A percentile compares a stretch with the other conserved stretches of the same genome.
phyloP scores from a whole-genome alignment of 2,888 invertebrate species.

The Choreutis nemorana region DNA sequence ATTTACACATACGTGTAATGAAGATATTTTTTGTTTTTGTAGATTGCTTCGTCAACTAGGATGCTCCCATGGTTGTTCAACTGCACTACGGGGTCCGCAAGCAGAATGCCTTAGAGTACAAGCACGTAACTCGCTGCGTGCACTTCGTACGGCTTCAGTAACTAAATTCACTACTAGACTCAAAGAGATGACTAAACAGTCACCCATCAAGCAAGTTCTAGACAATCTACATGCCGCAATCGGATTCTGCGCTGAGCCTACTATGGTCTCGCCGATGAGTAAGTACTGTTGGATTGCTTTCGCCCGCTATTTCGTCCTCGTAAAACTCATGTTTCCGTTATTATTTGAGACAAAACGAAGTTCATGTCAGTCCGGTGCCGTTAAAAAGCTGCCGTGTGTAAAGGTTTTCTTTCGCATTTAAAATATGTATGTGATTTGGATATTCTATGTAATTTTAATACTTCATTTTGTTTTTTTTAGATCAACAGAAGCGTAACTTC shows the following conservation, averaged over 20 bases:
- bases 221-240: conserved; percentile 96
- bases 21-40: conserved; percentile 6
- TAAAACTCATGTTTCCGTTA: too few species aligned
- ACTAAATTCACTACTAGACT: conserved; percentile 61
- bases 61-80: conserved; percentile 89
- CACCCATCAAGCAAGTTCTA: conserved; percentile 82
- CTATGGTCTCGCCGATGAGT: conserved; percentile 87
- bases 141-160: conserved; percentile 71
- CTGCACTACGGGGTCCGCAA: conserved; percentile 85
- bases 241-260: conserved; percentile 94
- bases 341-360: too few species aligned
- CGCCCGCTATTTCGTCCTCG: too few species aligned
- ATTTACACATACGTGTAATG: too few species aligned
- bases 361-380: too few species aligned
- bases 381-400: too few species aligned
- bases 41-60: conserved; percentile 90
- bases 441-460: neutral
- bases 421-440: conserved; percentile 3
- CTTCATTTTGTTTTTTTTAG: conserved; percentile 36
- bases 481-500: conserved; percentile 72
- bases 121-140: conserved; percentile 71
- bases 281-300: conserved; percentile 62
- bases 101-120: conserved; percentile 92
- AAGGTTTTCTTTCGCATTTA: too few species aligned
- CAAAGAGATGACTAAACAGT: conserved; percentile 78